Base-by-base conservation (phyloP, 2,888 invertebrate genomes). In the Philopedon plagiatum region DNA sequence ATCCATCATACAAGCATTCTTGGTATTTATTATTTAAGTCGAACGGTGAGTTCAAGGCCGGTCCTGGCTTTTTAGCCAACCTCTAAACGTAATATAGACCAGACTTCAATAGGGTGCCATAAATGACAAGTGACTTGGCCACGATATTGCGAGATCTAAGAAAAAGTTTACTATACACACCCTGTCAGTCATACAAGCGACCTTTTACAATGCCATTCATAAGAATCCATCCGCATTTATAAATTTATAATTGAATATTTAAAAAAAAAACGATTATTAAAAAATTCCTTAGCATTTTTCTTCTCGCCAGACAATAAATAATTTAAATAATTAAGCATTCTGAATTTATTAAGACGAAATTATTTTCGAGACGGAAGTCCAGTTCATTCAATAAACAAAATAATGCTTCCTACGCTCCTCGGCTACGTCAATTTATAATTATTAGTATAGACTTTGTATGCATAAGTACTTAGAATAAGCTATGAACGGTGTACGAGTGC, bases 381-480 rank as follows among this genome's bases (percentile, higher is more conserved):
- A 41, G 41, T 49, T 26, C 49, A 49, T 49, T 49, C 49, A 49
- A 49, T 49, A 49, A 49, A 49, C 49, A 49, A 49, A 49, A 49
- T 49, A 26, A 26, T 26, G 7, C 49, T 49, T 49, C 49, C 49
- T 49, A 49, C 49, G 49, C 49, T 26, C 49, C 49, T 26, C 49
- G 7, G 49, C 49, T 49, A 49, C 49, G 49, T 26, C 49, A 49
- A 13, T 49, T n/a, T 26, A 26, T 46, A 2, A 37, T 39, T 39
- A 39, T 39, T 39, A 39, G 15, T 8, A 46, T 15, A n/a, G 11
- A 26, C 49, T 49, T 26, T 49, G 49, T 46, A 46, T 46, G 21
- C 49, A 49, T 49, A 49, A 26, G 34, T 39, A 39, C 49, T 49
- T 26, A 2, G 26, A 49, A 49, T 49, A 13, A 49, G 26, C 49